These are phyloP conservation scores for human DNA, from an alignment of 2,113 vertebrate species.

Conservation along the genomic window DNA sequence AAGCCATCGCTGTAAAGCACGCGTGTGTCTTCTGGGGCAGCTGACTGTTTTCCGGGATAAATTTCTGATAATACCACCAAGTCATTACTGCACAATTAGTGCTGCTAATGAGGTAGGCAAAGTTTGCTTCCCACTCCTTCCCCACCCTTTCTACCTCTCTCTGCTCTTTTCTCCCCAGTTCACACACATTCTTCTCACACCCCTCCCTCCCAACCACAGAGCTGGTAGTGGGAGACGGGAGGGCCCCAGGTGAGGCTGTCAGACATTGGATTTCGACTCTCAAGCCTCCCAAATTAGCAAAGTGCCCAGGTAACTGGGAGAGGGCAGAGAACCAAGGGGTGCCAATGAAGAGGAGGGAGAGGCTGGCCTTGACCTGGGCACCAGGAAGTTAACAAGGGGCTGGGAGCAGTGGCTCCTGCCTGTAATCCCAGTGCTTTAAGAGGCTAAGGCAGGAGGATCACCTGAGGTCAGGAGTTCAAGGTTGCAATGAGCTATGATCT, in stretches of 20 bases:
- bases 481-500: background rate
- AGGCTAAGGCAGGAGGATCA: background rate
- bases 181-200: background rate
- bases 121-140: background rate
- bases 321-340: background rate
- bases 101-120: slow-evolving; percentile 54
- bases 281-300: background rate
- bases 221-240: background rate
- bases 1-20: background rate
- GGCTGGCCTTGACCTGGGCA: background rate
- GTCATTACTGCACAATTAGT: slow-evolving; percentile 74
- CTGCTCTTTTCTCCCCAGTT: background rate
- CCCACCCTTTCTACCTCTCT: background rate
- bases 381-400: background rate
- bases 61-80: slow-evolving; percentile 70
- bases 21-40: slow-evolving; percentile 52
- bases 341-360: background rate
- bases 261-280: background rate
- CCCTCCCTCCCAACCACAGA: background rate
- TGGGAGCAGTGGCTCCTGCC: background rate
- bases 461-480: background rate
- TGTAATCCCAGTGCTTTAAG: background rate
- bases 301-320: background rate
- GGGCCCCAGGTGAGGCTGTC: background rate
- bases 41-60: slow-evolving; percentile 74